Percentiles rank a stretch among this genome's conserved stretches.
Evolutionary conservation across 2,797 vertebrate species (phyloP).

Genomic region (Miichthys miiuy): DNA sequence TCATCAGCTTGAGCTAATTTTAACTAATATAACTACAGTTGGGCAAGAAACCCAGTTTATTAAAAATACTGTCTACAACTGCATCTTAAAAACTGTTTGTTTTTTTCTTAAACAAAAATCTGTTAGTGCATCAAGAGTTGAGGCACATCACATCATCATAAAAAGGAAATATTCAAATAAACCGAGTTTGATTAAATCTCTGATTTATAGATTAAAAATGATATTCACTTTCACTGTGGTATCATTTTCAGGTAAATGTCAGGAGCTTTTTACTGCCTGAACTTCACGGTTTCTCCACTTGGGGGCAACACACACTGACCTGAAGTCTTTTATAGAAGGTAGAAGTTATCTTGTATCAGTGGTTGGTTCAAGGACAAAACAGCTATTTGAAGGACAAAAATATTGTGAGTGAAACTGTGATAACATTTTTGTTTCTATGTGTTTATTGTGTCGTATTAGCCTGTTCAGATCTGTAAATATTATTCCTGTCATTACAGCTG

Average conservation of each 20-base stretch:
- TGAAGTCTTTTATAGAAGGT: neutral
- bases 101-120: too few relatives aligned
- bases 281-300: conserved; percentile 51
- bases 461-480: neutral
- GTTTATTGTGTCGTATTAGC: neutral
- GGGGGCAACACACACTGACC: conserved; percentile 69
- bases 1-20: neutral
- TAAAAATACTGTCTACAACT: too few relatives aligned
- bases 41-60: too few relatives aligned
- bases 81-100: too few relatives aligned
- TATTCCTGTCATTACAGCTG: neutral
- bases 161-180: too few relatives aligned
- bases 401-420: neutral
- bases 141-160: too few relatives aligned
- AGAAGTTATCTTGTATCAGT: conserved; percentile 7
- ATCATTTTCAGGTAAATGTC: neutral
- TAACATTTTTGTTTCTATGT: neutral
- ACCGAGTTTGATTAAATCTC: neutral
- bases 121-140: too few relatives aligned
- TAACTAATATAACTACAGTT: too few relatives aligned
- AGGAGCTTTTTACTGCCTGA: neutral
- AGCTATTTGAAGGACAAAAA: conserved; percentile 48
- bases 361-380: conserved; percentile 69
- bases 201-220: neutral
- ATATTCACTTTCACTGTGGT: too few relatives aligned